These are phyloP conservation scores for Rhombomys opimus DNA, from an alignment of 2,113 vertebrate genomes.

Conservation along the genomic window DNA sequence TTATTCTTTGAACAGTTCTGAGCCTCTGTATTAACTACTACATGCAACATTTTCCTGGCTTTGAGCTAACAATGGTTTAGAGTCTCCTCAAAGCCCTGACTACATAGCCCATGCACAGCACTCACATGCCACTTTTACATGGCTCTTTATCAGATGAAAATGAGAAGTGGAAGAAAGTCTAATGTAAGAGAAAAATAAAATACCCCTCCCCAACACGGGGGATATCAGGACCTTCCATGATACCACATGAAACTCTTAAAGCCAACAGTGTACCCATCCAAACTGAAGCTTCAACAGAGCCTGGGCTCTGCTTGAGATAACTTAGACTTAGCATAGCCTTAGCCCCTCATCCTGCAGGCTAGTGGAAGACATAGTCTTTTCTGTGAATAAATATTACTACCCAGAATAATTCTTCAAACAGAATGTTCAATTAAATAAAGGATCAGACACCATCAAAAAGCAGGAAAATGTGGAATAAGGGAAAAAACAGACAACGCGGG, in stretches of 20 bases:
- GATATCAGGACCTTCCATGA: not conserved
- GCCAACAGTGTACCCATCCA: not conserved
- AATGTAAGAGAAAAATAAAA: not conserved
- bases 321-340: not conserved
- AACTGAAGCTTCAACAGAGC: not conserved
- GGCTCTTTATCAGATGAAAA: not conserved
- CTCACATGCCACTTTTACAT: not conserved
- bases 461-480: not conserved
- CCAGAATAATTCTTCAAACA: not conserved
- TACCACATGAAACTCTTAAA: not conserved
- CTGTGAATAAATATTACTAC: not conserved
- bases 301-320: not conserved
- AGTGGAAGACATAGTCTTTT: not conserved
- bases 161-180: not conserved
- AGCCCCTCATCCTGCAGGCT: not conserved
- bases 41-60: not conserved
- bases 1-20: not conserved
- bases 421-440: constrained; percentile 13
- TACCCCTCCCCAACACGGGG: not conserved
- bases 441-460: not conserved
- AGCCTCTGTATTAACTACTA: not conserved
- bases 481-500: not conserved
- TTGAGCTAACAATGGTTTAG: not conserved
- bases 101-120: not conserved
- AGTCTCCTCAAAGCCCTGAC: not conserved